Evolutionary conservation across 92 coral and sea anemone species (phyloP).

Genomic region (Bergia puertoricense): DNA sequence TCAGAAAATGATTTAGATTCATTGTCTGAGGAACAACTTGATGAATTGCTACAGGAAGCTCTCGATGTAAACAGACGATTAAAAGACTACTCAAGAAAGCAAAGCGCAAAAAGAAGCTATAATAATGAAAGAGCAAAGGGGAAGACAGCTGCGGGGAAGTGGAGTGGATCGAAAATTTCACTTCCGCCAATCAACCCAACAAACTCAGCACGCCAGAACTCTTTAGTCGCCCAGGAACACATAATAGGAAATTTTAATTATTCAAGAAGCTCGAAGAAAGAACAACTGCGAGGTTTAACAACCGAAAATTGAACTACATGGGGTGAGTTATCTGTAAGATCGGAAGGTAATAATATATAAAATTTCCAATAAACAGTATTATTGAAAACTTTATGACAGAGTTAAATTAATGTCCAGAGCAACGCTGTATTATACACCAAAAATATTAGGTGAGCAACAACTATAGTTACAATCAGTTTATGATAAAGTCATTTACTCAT

Average conservation of each 20-base stretch:
- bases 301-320: not conserved
- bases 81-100: constrained; percentile 23
- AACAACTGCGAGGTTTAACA: constrained; percentile 23
- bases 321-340: not conserved
- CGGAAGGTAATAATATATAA: too few relatives aligned
- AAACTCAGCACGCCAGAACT: not conserved
- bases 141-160: not conserved
- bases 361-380: too few relatives aligned
- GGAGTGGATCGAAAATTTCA: not conserved
- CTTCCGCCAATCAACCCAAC: constrained; percentile 11
- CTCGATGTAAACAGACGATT: constrained; percentile 73
- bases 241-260: constrained; percentile 4
- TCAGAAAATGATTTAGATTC: constrained; percentile 63
- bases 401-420: too few relatives aligned
- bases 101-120: not conserved
- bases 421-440: too few relatives aligned
- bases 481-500: too few relatives aligned
- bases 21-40: constrained; percentile 79
- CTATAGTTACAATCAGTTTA: too few relatives aligned
- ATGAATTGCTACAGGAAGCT: constrained; percentile 73
- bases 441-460: too few relatives aligned
- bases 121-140: not conserved
- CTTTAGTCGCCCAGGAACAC: constrained; percentile 27
- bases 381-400: too few relatives aligned
- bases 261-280: constrained; percentile 10